A percentile compares a stretch with the other conserved stretches of the same genome.
Evolutionary conservation across 2,888 invertebrate species (phyloP).

Genomic region (Apotomis capreana): DNA sequence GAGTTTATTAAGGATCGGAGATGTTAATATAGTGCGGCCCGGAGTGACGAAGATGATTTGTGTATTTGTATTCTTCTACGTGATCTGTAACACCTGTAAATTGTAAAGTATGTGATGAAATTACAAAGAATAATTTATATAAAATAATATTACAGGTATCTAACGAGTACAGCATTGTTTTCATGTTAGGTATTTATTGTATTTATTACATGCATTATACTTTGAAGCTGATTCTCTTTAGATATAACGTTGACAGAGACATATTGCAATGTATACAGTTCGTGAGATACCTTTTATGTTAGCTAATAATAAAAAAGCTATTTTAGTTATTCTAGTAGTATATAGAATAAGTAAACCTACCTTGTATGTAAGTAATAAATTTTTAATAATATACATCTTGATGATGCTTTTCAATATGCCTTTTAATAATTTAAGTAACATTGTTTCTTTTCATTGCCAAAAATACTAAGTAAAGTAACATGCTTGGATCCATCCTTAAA

Average conservation of each 20-base stretch:
- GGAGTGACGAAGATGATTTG: constrained; percentile 45
- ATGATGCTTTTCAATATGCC: constrained; percentile 45
- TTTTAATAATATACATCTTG: constrained; percentile 70
- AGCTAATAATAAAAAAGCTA: constrained; percentile 75
- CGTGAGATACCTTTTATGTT: constrained; percentile 73
- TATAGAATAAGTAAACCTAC: constrained; percentile 77
- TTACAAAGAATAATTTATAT: constrained; percentile 74
- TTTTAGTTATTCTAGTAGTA: constrained; percentile 70
- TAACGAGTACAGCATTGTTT: constrained; percentile 67
- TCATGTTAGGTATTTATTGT: constrained; percentile 78
- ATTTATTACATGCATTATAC: constrained; percentile 73
- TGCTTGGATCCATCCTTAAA: too few species aligned
- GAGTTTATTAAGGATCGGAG: constrained; percentile 49
- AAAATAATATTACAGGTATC: constrained; percentile 58
- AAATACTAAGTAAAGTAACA: too few species aligned
- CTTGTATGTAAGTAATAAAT: constrained; percentile 81
- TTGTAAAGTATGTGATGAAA: constrained; percentile 75
- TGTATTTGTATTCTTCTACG: constrained; percentile 55
- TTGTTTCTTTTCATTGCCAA: neutral
- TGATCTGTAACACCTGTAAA: constrained; percentile 73
- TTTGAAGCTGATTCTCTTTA: constrained; percentile 68
- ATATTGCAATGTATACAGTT: constrained; percentile 68
- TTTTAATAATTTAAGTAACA: constrained; percentile 25
- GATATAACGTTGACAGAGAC: constrained; percentile 60
- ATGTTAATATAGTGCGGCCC: constrained; percentile 45